These are phyloP conservation scores for Nesoenas mayeri DNA, from an alignment of 2,113 vertebrate species.

Conservation along the genomic window DNA sequence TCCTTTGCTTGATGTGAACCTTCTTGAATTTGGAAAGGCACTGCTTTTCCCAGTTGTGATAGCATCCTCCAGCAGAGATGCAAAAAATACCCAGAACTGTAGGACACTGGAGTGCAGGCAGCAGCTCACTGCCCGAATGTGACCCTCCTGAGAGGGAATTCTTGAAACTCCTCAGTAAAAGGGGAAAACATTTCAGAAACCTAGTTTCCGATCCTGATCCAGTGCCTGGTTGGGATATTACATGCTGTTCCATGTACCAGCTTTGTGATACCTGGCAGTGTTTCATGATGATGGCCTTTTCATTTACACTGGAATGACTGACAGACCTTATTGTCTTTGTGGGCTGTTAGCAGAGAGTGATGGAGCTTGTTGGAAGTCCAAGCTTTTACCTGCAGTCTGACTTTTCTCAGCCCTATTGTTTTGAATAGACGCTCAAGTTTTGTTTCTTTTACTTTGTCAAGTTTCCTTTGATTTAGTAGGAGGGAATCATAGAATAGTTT, in stretches of 20 bases:
- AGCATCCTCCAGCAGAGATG: not conserved
- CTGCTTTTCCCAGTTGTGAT: not conserved
- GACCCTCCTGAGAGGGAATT: not conserved
- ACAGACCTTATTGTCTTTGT: not conserved
- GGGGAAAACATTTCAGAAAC: not conserved
- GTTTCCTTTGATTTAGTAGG: not conserved
- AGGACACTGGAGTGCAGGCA: not conserved
- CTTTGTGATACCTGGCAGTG: not conserved
- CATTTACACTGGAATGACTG: not conserved
- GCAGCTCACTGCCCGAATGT: not conserved
- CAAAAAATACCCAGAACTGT: not conserved
- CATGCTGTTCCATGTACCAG: fast-evolving
- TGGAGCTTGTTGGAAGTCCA: not conserved
- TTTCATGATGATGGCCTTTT: not conserved
- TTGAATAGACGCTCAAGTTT: not conserved
- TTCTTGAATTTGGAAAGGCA: not conserved
- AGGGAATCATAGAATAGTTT: not conserved
- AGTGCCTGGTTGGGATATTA: not conserved
- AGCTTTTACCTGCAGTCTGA: not conserved
- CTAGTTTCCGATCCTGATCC: not conserved
- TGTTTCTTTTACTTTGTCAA: not conserved
- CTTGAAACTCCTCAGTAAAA: not conserved
- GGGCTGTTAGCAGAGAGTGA: not conserved
- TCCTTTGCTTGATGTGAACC: not conserved
- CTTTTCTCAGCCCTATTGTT: not conserved